Percentiles rank a stretch among this genome's conserved stretches.
These are phyloP conservation scores for Tipula vernalis DNA, from an alignment of 2,888 invertebrate genomes.

Conservation along the genomic window DNA sequence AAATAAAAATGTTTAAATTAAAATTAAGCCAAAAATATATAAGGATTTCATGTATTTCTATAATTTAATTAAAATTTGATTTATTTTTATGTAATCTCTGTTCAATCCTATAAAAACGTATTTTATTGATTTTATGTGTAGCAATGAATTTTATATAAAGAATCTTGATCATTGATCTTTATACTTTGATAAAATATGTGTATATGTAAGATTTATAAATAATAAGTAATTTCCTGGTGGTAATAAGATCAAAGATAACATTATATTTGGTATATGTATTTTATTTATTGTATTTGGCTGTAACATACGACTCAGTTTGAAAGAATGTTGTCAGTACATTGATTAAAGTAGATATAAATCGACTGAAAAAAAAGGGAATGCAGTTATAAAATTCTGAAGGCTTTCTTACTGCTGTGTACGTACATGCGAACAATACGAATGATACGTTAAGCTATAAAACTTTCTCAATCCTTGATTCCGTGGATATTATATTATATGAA, in stretches of 20 bases:
- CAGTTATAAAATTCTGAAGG: not conserved
- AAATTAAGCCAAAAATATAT: not conserved
- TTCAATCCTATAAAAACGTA: too few relatives aligned
- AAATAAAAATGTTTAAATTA: not conserved
- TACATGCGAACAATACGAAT: not conserved
- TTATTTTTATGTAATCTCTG: not conserved
- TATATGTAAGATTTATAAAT: not conserved
- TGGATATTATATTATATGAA: not conserved
- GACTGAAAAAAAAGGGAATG: not conserved
- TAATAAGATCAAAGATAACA: not conserved
- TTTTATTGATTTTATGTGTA: not conserved
- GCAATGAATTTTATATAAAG: not conserved
- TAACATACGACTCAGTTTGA: not conserved
- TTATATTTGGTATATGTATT: too few relatives aligned
- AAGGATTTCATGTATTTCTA: not conserved
- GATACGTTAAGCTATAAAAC: not conserved
- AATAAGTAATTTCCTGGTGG: not conserved
- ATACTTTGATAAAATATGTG: not conserved
- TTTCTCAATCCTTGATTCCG: not conserved
- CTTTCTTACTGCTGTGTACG: not conserved
- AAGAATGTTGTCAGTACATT: not conserved
- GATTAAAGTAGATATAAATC: not conserved
- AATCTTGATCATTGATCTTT: not conserved
- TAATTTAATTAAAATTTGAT: not conserved
- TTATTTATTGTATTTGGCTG: not conserved